Evolutionary conservation across 2,797 vertebrate species (phyloP).

Genomic region (Thripadectes ignobilis): DNA sequence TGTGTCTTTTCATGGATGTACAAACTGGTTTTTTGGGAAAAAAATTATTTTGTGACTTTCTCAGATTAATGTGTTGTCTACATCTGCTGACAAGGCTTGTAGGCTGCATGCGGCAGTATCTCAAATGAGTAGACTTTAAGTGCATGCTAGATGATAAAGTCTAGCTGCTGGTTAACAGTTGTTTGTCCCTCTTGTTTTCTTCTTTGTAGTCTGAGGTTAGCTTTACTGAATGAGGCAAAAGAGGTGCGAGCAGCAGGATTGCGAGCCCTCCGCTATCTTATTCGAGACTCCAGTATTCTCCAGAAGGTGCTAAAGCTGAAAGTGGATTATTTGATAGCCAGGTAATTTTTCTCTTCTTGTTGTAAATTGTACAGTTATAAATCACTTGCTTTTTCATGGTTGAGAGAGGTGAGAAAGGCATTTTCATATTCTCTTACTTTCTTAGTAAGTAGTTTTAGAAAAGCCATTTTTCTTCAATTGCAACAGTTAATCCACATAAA

Average conservation of each 20-base stretch:
- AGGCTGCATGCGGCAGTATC: not conserved
- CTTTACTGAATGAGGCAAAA: constrained; percentile 97
- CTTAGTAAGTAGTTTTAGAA: not conserved
- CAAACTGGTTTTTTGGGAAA: not conserved
- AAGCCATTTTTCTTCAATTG: not conserved
- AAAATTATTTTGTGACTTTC: not conserved
- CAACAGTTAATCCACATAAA: not conserved
- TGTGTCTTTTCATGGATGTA: not conserved
- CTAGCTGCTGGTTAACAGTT: not conserved
- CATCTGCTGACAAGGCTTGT: not conserved
- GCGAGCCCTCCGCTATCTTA: constrained; percentile 95
- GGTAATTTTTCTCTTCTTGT: constrained; percentile 76
- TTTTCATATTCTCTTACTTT: not conserved
- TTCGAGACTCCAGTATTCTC: constrained; percentile 90
- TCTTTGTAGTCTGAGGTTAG: constrained; percentile 87
- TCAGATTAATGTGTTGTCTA: not conserved
- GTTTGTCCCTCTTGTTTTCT: not conserved
- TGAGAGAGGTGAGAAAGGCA: not conserved
- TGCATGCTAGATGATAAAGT: not conserved
- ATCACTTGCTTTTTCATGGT: not conserved
- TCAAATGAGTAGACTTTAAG: not conserved
- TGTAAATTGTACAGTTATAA: not conserved
- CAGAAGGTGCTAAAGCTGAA: constrained; percentile 96
- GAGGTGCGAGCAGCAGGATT: constrained; percentile 96
- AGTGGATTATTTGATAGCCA: constrained; percentile 98